These are phyloP conservation scores for Xanthorhoe spadicearia DNA, from an alignment of 2,888 invertebrate genomes.

Conservation along the genomic window DNA sequence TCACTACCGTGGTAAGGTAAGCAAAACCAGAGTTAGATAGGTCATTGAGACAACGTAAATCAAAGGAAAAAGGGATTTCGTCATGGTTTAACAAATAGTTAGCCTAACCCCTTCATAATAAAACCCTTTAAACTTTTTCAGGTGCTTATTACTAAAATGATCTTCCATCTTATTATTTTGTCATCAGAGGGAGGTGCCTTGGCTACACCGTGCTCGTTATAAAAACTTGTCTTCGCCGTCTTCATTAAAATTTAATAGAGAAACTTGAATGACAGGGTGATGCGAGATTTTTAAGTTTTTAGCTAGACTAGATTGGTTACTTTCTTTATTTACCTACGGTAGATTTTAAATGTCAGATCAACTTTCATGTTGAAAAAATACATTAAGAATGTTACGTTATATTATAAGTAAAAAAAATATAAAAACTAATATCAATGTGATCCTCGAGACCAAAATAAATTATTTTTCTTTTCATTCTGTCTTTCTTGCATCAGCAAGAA, in stretches of 20 bases:
- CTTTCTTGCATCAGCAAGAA: too few species aligned
- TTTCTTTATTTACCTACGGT: neutral
- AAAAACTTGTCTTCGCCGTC: too few species aligned
- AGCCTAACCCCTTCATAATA: neutral
- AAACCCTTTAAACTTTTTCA: neutral
- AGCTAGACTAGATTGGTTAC: neutral
- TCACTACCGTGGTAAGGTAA: too few species aligned
- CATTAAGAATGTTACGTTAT: neutral
- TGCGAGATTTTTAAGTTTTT: neutral
- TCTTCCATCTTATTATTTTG: neutral
- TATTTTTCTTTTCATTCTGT: too few species aligned
- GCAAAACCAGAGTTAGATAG: too few species aligned
- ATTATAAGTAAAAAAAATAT: too few species aligned
- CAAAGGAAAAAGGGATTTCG: too few species aligned
- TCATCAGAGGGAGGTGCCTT: neutral
- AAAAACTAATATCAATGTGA: too few species aligned
- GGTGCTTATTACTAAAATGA: neutral
- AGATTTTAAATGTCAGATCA: neutral
- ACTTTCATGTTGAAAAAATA: too few species aligned
- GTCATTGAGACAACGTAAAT: too few species aligned
- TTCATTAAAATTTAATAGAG: neutral
- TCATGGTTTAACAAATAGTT: neutral
- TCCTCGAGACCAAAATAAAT: too few species aligned
- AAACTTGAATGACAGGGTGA: neutral
- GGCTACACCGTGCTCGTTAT: neutral